Base-by-base conservation (phyloP, 1,140 invertebrate species). In the Tetranychus cinnabarinus region DNA sequence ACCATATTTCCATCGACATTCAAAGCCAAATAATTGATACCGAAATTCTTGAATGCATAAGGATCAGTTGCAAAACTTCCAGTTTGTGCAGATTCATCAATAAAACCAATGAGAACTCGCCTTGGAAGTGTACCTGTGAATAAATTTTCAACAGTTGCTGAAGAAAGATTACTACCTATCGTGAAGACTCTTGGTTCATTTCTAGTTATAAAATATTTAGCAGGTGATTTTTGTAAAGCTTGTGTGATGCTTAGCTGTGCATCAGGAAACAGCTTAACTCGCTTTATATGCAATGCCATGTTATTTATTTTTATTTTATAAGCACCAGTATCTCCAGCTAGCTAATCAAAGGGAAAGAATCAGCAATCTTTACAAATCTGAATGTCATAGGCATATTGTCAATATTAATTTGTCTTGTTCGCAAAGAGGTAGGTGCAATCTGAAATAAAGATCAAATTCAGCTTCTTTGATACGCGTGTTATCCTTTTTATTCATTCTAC, bases 1-100 rank as follows among this genome's bases (percentile, higher is more conserved):
- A 61, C 31, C 33, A 37, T 42, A 35, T 52, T 48, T 13, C 60
- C 64, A 58, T 64, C 55, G 1, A 62, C 46, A 60, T 64, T 57
- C 2, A 62, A 33, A 3, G 23, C 45, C 0, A 63, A 1, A 60
- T 58, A 60, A 50, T 62, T 62, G 7, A 58, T n/a, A 45, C 57
- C 54, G 31, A 42, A 62, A 47, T 64, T 37, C 3, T 56, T 52
- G 34, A 63, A 64, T 50, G 56, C 46, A 55, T 59, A 64, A n/a
- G 62, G 60, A 15, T 42, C 45, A 31, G 56, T 39, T 47, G 56
- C 34, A 23, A 31, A 61, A 7, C 5, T 31, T 56, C 60, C 58
- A 54, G 54, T 35, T 12, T 64, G 59, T 7, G 60, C 50, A 13
- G 57, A 39, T 39, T 57, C 56, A 4, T 64, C 56, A 37, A 63